Evolutionary conservation across 2,797 vertebrate genomes (phyloP), one percentile per base, ranked within the genome.

Genomic region (Enteromius argenteus): DNA sequence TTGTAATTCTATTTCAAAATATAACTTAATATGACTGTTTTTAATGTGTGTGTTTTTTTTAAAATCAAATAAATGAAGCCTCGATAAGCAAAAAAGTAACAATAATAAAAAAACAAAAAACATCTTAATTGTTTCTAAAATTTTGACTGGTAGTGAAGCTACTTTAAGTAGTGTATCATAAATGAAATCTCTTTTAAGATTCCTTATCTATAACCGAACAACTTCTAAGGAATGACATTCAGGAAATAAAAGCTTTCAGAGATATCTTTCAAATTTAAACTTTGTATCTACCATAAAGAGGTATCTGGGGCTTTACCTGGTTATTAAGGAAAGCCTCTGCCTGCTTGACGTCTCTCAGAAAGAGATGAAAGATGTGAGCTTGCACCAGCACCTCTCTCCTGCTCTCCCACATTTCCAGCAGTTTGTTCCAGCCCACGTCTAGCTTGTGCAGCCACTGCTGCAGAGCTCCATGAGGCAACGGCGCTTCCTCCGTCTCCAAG

Each of bases 391-490:
- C 93, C 17, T 97, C 97, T 13, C 97, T 90, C 17, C 97, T 91
- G 66, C 83, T 91, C 89, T 99, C 97, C 98, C 98, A 99, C 95
- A 98, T 96, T 92, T 96, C 95, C 67, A 98, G 93, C 75, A 99
- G 93, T 84, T 99, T 97, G 88, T 95, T 97, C 98, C 98, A 99
- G 42, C 98, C 98, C 0, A 97, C 95, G 0, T 98, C 97, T 9
- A 99, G 86, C 91, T 98, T 98, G 84, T 98, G 97, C 46, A 99
- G 91, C 98, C 98, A 99, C 93, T 97, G 96, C 90, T 97, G 98
- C 4, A 99, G 92, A 0, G 97, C 96, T 5, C 97, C 92, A 75
- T 92, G 94, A 0, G 97, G 96, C 1, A 97, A 90, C 17, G 97
- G 97, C 0, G 94, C 91, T 84, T 98, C 97, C 72, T 98, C 98